Evolutionary conservation across 2,113 vertebrate genomes (phyloP).

Genomic region (Psephotus haematonotus): DNA sequence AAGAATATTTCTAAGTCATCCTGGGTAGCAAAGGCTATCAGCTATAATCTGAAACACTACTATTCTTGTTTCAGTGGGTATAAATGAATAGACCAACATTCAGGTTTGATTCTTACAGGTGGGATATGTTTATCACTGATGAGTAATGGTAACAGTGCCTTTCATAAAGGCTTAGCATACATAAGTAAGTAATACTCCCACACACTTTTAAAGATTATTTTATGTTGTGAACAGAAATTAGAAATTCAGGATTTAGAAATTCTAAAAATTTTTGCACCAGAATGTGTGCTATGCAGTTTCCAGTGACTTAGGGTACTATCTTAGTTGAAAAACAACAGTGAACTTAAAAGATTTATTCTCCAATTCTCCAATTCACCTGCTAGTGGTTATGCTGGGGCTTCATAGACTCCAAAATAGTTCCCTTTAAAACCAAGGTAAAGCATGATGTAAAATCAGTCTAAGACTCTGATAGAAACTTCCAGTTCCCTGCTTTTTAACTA

Average conservation of each 20-base stretch:
- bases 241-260: neutral
- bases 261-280: neutral
- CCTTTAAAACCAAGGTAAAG: neutral
- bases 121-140: neutral
- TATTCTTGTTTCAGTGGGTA: neutral
- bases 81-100: neutral
- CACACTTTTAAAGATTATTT: neutral
- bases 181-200: accelerated
- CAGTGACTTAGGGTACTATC: neutral
- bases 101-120: neutral
- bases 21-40: neutral
- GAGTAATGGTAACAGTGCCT: accelerated
- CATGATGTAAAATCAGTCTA: neutral
- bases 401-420: neutral
- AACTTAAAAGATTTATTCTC: neutral
- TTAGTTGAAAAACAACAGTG: neutral
- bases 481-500: neutral
- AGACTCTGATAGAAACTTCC: neutral
- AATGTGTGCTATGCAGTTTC: neutral
- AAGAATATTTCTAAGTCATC: neutral
- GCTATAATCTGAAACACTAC: neutral
- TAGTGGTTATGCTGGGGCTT: neutral
- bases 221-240: neutral
- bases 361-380: neutral
- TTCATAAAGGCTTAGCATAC: neutral